phyloP scores from a whole-genome alignment of 37 sponge, comb jelly and placozoan genomes.

The Petrosia ficiformis region DNA sequence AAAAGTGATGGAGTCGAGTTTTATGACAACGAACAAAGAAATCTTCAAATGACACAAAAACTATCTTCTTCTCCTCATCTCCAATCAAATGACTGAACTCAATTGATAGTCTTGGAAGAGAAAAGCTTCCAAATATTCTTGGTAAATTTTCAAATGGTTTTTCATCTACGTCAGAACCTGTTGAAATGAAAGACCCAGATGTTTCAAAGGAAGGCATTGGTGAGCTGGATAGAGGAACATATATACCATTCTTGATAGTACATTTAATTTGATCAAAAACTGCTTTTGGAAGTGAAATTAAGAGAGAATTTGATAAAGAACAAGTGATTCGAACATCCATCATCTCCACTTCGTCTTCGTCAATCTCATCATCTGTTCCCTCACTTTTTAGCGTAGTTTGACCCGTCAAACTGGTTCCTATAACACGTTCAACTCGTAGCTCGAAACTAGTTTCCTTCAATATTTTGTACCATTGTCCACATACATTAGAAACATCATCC shows the following conservation, averaged over 20 bases:
- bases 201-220: not conserved
- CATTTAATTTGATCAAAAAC: conserved; percentile 68
- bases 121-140: conserved; percentile 47
- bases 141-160: conserved; percentile 1
- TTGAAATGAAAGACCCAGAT: not conserved
- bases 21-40: conserved; percentile 38
- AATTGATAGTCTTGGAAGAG: conserved; percentile 61
- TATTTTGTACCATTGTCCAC: conserved; percentile 45
- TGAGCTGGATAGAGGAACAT: not conserved
- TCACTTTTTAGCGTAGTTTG: too few relatives aligned
- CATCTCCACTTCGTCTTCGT: not conserved
- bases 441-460: conserved; percentile 34
- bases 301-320: conserved; percentile 17
- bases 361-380: conserved; percentile 12
- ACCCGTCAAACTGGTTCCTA: too few relatives aligned
- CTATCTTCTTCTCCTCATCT: conserved; percentile 33
- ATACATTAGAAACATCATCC: not conserved
- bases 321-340: conserved; percentile 38
- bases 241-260: conserved; percentile 41
- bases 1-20: conserved; percentile 16
- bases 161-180: not conserved
- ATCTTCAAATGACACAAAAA: conserved; percentile 64
- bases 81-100: conserved; percentile 53
- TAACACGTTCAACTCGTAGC: conserved; percentile 35
- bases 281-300: conserved; percentile 49